Conservation (phyloP, 2,888 invertebrate species). For the Thysanoteuthis rhombus region DNA sequence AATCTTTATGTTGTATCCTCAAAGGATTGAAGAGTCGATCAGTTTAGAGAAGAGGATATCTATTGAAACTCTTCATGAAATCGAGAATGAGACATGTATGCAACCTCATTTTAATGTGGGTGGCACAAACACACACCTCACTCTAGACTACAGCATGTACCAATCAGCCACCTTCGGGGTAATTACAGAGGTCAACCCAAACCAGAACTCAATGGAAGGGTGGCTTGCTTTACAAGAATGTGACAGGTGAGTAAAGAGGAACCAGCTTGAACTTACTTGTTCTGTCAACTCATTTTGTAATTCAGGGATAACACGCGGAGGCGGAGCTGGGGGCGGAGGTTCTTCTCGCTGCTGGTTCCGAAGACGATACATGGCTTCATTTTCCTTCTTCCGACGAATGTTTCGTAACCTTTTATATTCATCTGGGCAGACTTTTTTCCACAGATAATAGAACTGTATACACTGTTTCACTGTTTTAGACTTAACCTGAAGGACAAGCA, state of each 20-base stretch:
- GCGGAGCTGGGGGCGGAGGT: not conserved
- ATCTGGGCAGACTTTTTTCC: constrained; percentile 97
- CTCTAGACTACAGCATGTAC: no score
- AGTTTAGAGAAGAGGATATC: no score
- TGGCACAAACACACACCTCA: no score
- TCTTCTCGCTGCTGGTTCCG: constrained; percentile 49
- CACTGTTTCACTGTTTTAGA: constrained; percentile 89
- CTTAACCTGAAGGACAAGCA: constrained; percentile 73
- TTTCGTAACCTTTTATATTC: constrained; percentile 82
- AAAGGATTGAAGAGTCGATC: no score
- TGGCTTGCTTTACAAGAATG: no score
- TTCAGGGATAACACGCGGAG: not conserved
- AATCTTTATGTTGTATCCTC: no score
- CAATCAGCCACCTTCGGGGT: no score
- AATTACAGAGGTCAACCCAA: no score
- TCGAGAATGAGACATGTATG: no score
- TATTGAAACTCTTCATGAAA: no score
- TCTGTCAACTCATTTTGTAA: not conserved
- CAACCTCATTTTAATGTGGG: no score
- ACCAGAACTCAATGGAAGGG: not conserved
- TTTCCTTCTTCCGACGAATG: constrained; percentile 74
- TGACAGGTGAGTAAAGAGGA: no score
- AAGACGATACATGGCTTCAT: constrained; percentile 61
- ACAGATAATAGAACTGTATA: constrained; percentile 97
- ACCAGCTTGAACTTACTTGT: not conserved